Conservation (phyloP, 2,797 vertebrate genomes). For the Spinibarbus caldwelli region DNA sequence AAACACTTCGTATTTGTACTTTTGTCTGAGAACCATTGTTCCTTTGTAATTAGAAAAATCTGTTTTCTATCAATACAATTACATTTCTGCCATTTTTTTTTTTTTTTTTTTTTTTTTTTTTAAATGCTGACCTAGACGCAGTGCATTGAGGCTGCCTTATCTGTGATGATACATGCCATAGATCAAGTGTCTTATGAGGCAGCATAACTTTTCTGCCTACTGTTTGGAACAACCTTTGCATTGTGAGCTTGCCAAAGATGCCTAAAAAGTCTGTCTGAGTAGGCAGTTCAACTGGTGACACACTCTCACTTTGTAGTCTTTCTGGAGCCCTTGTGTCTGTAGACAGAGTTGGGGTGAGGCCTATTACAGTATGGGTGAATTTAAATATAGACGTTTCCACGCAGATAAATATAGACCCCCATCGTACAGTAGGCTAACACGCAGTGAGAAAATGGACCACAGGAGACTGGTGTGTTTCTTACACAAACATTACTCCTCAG, state of each 20-base stretch:
- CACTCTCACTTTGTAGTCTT: constrained; percentile 7
- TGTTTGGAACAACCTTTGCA: constrained; percentile 17
- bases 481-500: background rate
- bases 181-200: constrained; percentile 6
- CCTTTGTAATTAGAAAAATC: background rate
- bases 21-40: background rate
- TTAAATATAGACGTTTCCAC: constrained; percentile 32
- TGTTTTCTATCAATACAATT: background rate
- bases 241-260: background rate
- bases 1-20: background rate
- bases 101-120: background rate
- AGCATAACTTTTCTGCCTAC: constrained; percentile 14
- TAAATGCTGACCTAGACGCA: background rate
- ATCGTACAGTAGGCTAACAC: constrained; percentile 12
- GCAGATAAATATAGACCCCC: constrained; percentile 32
- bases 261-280: background rate
- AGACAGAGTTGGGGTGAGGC: constrained; percentile 15
- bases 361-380: constrained; percentile 13
- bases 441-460: constrained; percentile 29
- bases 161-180: background rate
- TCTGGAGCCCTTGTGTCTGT: constrained; percentile 4
- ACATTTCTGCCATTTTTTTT: too few relatives aligned
- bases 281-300: background rate
- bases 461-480: constrained; percentile 2
- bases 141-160: background rate